Percentiles rank a stretch among this genome's conserved stretches.
These are phyloP conservation scores for Malurus alboscapulatus DNA, from an alignment of 2,113 vertebrate species.

Conservation along the genomic window DNA sequence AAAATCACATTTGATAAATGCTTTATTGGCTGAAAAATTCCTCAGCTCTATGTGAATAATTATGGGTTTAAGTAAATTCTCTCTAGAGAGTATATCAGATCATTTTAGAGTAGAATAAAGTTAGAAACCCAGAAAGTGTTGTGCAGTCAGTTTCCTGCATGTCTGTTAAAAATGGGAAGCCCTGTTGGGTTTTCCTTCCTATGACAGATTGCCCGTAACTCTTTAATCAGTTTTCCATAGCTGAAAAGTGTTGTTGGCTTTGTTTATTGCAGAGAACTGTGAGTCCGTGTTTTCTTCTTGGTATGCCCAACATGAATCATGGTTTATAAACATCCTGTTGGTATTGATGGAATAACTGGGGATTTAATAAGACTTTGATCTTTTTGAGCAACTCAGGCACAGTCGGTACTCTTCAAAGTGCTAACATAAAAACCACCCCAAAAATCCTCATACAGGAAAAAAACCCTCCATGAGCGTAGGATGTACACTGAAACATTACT, in stretches of 20 bases:
- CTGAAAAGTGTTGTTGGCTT: conserved; percentile 41
- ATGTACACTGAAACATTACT: not conserved
- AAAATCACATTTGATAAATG: not conserved
- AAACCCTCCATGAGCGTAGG: not conserved
- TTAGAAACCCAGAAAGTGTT: conserved; percentile 27
- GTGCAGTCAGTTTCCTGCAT: conserved; percentile 36
- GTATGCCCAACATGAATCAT: conserved; percentile 56
- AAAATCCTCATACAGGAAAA: not conserved
- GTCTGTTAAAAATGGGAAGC: conserved; percentile 57
- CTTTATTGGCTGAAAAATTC: not conserved
- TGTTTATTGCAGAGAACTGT: conserved; percentile 42
- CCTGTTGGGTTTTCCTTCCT: conserved; percentile 58
- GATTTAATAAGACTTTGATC: conserved; percentile 50
- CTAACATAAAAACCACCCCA: not conserved
- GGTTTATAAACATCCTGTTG: conserved; percentile 60
- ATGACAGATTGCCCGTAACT: conserved; percentile 53
- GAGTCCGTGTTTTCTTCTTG: conserved; percentile 59
- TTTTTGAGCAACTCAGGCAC: conserved; percentile 14
- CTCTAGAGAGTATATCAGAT: not conserved
- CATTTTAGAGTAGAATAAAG: not conserved
- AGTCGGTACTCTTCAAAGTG: not conserved
- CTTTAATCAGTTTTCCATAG: conserved; percentile 53
- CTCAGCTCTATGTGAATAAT: not conserved
- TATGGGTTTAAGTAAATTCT: not conserved
- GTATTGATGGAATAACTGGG: conserved; percentile 61